Evolutionary conservation across 2,797 vertebrate species (phyloP).

Genomic region (Sebastiscus albofasciatus): DNA sequence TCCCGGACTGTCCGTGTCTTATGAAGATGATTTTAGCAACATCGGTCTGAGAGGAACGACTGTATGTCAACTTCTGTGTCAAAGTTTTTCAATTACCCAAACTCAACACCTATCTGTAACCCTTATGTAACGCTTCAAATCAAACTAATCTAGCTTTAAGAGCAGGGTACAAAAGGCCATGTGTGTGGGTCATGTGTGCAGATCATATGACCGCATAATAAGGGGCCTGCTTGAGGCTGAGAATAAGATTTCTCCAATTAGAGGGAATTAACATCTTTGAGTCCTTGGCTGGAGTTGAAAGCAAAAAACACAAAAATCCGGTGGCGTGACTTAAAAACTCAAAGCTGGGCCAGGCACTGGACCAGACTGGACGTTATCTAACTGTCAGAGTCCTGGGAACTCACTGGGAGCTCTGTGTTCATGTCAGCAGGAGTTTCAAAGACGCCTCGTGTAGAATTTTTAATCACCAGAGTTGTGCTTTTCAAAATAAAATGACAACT

Average conservation of each 20-base stretch:
- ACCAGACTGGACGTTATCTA: conserved; percentile 18
- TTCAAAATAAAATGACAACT: background rate
- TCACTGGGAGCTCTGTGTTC: conserved; percentile 32
- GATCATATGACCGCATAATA: conserved; percentile 60
- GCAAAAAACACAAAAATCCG: conserved; percentile 22
- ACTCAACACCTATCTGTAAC: conserved; percentile 12
- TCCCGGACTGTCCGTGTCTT: background rate
- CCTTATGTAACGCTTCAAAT: conserved; percentile 37
- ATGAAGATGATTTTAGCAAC: background rate
- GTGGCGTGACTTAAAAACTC: conserved; percentile 60
- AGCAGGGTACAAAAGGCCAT: conserved; percentile 47
- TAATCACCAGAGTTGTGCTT: background rate
- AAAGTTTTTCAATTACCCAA: conserved; percentile 3
- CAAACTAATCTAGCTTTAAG: conserved; percentile 51
- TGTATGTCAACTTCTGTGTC: background rate
- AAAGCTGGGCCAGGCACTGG: conserved; percentile 35
- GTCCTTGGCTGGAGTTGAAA: conserved; percentile 59
- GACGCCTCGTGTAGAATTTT: too few relatives aligned
- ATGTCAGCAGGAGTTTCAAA: background rate
- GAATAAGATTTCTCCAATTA: conserved; percentile 73
- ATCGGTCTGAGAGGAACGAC: background rate
- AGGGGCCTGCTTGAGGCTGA: conserved; percentile 6
- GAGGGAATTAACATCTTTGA: conserved; percentile 67
- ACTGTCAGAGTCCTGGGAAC: conserved; percentile 11
- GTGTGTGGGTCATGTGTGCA: conserved; percentile 57